phyloP scores from a whole-genome alignment of 2,113 vertebrate genomes.

The Aleadryas rufinucha region DNA sequence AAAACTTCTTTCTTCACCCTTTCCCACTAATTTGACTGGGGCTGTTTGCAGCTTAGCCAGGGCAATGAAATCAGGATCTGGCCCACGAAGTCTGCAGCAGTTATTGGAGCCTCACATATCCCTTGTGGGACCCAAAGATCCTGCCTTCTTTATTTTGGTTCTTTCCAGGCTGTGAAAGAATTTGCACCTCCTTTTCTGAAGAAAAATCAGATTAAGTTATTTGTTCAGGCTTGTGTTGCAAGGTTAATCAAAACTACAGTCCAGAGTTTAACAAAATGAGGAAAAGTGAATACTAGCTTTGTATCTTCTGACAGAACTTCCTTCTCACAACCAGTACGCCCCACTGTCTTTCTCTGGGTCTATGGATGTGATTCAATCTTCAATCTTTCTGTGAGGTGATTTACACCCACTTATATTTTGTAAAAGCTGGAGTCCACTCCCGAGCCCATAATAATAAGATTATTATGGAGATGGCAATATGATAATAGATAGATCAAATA shows the following conservation, averaged over 20 bases:
- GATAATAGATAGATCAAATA: not conserved
- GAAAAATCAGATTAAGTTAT: not conserved
- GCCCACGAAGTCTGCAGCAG: not conserved
- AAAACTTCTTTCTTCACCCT: not conserved
- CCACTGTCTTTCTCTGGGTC: not conserved
- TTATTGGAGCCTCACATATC: rapidly evolving
- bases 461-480: not conserved
- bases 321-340: not conserved
- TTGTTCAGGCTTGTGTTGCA: not conserved
- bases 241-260: not conserved
- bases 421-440: not conserved
- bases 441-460: not conserved
- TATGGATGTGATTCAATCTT: not conserved
- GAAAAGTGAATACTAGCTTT: not conserved
- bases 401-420: not conserved
- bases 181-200: not conserved
- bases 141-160: not conserved
- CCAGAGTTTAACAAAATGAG: not conserved
- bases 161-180: not conserved
- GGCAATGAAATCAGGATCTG: not conserved
- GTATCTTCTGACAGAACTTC: not conserved
- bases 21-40: not conserved
- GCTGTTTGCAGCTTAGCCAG: not conserved
- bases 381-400: not conserved
- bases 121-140: not conserved